Conservation (phyloP, 2,113 vertebrate genomes). For the Globicephala melas region DNA sequence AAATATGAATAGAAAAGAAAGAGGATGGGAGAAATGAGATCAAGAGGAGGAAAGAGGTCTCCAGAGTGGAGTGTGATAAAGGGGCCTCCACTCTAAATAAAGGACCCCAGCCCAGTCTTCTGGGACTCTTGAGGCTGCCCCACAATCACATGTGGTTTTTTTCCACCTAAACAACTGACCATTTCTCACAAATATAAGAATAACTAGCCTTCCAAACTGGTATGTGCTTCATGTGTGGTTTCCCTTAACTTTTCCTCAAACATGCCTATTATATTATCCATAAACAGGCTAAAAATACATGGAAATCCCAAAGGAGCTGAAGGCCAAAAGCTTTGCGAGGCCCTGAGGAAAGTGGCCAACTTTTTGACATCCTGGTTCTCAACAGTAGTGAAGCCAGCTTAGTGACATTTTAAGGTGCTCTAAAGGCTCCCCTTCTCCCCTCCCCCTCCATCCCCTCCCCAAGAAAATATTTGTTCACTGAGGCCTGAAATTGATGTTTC, state of each 20-base stretch:
- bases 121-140: not conserved
- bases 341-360: slow-evolving; percentile 21
- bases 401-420: slow-evolving; percentile 38
- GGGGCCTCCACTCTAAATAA: not conserved
- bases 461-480: slow-evolving; percentile 63
- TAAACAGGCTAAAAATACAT: slow-evolving; percentile 73
- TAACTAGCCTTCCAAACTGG: slow-evolving; percentile 24
- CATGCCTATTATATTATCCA: slow-evolving; percentile 51
- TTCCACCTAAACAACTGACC: not conserved
- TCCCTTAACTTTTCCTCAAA: slow-evolving; percentile 63
- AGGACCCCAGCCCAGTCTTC: not conserved
- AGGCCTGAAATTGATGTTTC: slow-evolving; percentile 71
- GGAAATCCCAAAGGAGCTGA: slow-evolving; percentile 58
- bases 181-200: slow-evolving; percentile 63
- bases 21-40: not conserved
- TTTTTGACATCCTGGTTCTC: slow-evolving; percentile 21
- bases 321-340: slow-evolving; percentile 29
- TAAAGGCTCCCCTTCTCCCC: not conserved
- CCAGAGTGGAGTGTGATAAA: not conserved
- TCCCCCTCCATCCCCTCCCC: not conserved
- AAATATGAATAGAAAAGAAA: not conserved
- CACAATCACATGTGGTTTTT: not conserved
- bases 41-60: not conserved
- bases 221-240: slow-evolving; percentile 64
- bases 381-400: not conserved